Evolutionary conservation across 2,888 invertebrate species (phyloP), one percentile per base, ranked within the genome.

Genomic region (Urechis unicinctus): DNA sequence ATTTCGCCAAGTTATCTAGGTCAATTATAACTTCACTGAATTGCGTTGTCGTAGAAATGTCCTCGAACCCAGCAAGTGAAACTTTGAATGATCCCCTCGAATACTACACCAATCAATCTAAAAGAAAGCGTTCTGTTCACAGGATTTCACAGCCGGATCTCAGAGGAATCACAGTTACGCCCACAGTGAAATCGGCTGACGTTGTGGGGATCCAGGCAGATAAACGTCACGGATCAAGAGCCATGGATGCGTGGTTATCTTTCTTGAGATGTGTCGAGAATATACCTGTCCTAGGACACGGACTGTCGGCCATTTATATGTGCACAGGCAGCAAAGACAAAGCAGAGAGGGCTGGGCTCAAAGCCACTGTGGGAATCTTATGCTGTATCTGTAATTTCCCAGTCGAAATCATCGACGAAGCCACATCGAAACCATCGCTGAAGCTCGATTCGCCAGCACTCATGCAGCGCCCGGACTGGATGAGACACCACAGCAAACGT

Each of bases 301-400:
- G 58, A 1, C 45, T 61, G 1, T 58, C 61, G 1, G 44, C 53
- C 13, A 17, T 52, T 3, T 59, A 61, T 29, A 56, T 49, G 17
- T 60, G 60, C 43, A n/a, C 48, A 44, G 30, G 29, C 1, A 47
- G 51, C 1, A 56, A 52, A 29, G 54, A 44, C 47, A 50, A 52
- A 21, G 61, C 61, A 13, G 60, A 61, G 50, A 22, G 61, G 41
- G 60, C 61, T 6, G 61, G 46, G 6, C 24, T 61, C 17, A 61
- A 61, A 41, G 55, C 61, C 21, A 56, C 60, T n/a, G 41, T 61
- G n/a, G 61, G 61, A n/a, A 17, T 61, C 30, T 28, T 41, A 21
- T 46, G 46, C 13, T 51, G 36, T 1, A 24, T 56, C 2, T 53
- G 49, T n/a, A 61, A 53, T 48, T 50, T 36, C 25, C 58, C 56